Evolutionary conservation across 2,113 vertebrate genomes (phyloP).

Genomic region (Equus przewalskii): DNA sequence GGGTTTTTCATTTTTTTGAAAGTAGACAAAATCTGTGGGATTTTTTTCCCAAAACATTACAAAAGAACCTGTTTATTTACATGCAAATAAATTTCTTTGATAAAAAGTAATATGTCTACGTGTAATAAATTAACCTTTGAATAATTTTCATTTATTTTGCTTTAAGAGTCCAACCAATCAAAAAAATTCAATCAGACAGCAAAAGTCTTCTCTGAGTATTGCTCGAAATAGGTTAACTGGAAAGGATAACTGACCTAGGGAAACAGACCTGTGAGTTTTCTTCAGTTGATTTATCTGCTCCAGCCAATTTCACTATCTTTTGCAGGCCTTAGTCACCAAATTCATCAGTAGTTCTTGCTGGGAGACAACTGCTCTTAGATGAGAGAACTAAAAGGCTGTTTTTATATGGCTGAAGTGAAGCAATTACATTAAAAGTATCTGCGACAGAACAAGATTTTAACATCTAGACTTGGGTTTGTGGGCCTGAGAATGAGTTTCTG

Average conservation of each 20-base stretch:
- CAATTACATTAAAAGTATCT: not conserved
- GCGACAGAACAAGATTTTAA: not conserved
- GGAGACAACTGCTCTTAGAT: conserved; percentile 17
- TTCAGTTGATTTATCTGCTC: not conserved
- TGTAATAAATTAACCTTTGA: conserved; percentile 42
- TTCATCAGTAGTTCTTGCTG: not conserved
- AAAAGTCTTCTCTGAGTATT: not conserved
- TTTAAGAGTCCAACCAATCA: not conserved
- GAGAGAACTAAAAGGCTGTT: not conserved
- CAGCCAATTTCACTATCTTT: conserved; percentile 33
- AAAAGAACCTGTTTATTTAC: conserved; percentile 85
- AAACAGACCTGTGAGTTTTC: not conserved
- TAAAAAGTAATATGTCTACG: conserved; percentile 69
- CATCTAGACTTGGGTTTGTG: not conserved
- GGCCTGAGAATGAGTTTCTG: conserved; percentile 3
- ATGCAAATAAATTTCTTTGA: conserved; percentile 88
- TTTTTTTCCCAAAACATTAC: conserved; percentile 69
- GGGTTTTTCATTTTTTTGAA: conserved; percentile 83
- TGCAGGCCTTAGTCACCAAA: not conserved
- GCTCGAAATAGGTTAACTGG: not conserved
- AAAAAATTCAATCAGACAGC: not conserved
- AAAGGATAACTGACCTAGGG: not conserved
- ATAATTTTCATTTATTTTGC: conserved; percentile 50
- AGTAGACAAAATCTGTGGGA: conserved; percentile 75
- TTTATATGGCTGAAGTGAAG: conserved; percentile 36